A percentile compares a stretch with the other conserved stretches of the same genome.
These are phyloP conservation scores for Protodeltote pygarga DNA, from an alignment of 2,888 invertebrate genomes.

Conservation along the genomic window DNA sequence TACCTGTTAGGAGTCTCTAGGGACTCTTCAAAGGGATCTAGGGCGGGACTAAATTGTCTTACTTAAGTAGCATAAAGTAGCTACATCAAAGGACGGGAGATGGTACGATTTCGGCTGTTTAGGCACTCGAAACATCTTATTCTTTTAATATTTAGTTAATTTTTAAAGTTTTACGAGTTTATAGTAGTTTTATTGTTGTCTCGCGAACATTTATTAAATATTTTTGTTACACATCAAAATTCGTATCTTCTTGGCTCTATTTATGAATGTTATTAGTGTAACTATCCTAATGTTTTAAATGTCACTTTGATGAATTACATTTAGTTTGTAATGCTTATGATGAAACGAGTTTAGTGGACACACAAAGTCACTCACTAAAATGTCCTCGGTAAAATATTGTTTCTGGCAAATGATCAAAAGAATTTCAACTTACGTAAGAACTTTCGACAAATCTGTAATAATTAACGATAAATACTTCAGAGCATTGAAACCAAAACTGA, in stretches of 20 bases:
- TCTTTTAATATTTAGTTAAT: constrained; percentile 42
- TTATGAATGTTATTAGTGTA: constrained; percentile 10
- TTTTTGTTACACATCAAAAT: constrained; percentile 8
- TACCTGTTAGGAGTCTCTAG: constrained; percentile 74
- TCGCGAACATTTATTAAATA: constrained; percentile 23
- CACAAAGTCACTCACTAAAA: neutral
- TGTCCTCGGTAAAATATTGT: constrained; percentile 4
- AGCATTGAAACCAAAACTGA: neutral
- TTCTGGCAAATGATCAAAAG: constrained; percentile 25
- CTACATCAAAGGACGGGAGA: constrained; percentile 63
- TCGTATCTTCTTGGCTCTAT: constrained; percentile 14
- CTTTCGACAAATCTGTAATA: too few relatives aligned
- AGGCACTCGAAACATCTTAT: constrained; percentile 38
- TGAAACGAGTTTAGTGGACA: too few relatives aligned
- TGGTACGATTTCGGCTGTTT: constrained; percentile 43
- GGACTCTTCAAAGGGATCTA: constrained; percentile 71
- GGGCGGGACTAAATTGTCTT: constrained; percentile 72
- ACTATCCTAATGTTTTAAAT: constrained; percentile 25
- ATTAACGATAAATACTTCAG: constrained; percentile 1
- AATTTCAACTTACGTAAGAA: neutral
- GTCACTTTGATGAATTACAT: constrained; percentile 23
- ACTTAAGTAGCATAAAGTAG: constrained; percentile 62
- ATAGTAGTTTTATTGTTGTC: constrained; percentile 8
- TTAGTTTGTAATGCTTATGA: constrained; percentile 6
- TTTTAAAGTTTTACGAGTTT: constrained; percentile 45